Evolutionary conservation across 2,113 vertebrate species (phyloP).

Genomic region (Zapornia atra): DNA sequence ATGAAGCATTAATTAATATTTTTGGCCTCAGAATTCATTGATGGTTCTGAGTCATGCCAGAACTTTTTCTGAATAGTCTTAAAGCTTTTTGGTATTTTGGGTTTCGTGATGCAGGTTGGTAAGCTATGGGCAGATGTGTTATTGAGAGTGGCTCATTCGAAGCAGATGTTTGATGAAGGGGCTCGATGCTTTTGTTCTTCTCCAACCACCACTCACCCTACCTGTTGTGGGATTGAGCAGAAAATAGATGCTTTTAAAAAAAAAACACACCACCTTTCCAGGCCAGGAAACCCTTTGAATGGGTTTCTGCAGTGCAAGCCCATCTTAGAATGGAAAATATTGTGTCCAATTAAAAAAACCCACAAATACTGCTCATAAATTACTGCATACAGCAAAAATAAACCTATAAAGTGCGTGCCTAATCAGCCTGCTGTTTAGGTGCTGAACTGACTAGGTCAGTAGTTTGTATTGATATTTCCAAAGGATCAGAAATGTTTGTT

Average conservation of each 20-base stretch:
- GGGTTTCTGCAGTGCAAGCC: neutral
- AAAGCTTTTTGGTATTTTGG: neutral
- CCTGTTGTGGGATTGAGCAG: neutral
- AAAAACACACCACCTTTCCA: neutral
- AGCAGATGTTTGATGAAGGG: neutral
- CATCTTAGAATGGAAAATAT: neutral
- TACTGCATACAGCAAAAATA: neutral
- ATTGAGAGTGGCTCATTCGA: neutral
- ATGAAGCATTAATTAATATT: neutral
- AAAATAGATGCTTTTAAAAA: neutral
- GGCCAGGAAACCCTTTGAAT: neutral
- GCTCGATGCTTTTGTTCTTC: neutral
- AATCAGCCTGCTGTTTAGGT: neutral
- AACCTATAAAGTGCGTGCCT: neutral
- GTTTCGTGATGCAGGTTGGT: neutral
- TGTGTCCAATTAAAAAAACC: neutral
- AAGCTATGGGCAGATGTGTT: neutral
- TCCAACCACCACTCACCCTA: neutral
- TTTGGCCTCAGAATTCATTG: neutral
- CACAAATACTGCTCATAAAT: neutral
- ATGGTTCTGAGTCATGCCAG: neutral
- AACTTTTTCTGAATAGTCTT: neutral
- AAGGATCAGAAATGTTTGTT: neutral
- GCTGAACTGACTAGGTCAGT: neutral
- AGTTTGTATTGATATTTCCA: neutral